Conservation (phyloP, 2,797 vertebrate species). For the Synanceia verrucosa region DNA sequence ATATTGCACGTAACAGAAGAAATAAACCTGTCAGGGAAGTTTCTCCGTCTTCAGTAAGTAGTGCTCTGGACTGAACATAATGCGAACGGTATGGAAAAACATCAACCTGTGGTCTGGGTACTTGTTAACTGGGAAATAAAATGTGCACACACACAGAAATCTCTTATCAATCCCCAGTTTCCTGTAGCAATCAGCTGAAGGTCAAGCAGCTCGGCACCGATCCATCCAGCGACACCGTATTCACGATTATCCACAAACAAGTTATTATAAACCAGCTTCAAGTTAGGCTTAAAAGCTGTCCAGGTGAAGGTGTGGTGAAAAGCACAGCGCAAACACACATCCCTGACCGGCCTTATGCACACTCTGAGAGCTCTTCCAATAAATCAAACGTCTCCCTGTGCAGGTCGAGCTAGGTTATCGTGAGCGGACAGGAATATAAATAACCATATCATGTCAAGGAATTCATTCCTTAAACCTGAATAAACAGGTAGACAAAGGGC, state of each 20-base stretch:
- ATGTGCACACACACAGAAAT: background rate
- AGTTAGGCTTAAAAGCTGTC: background rate
- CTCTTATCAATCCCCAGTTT: slow-evolving; percentile 37
- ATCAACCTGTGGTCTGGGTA: no score
- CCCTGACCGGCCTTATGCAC: slow-evolving; percentile 55
- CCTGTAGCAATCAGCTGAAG: slow-evolving; percentile 39
- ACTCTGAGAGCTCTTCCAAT: slow-evolving; percentile 43
- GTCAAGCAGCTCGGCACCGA: slow-evolving; percentile 15
- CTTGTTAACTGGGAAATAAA: background rate
- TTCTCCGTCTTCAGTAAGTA: background rate
- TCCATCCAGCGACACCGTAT: slow-evolving; percentile 30
- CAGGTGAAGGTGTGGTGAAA: slow-evolving; percentile 45
- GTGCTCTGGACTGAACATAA: background rate
- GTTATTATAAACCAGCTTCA: background rate
- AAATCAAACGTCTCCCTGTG: slow-evolving; percentile 3
- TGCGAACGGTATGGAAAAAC: background rate
- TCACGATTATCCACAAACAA: slow-evolving; percentile 21
- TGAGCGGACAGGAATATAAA: background rate
- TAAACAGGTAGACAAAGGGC: slow-evolving; percentile 5
- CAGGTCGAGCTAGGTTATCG: slow-evolving; percentile 8
- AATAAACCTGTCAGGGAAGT: slow-evolving; percentile 3
- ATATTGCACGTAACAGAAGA: slow-evolving; percentile 58
- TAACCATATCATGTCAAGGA: background rate
- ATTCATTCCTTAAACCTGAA: background rate
- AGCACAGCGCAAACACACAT: slow-evolving; percentile 47